Conservation (phyloP, 2,113 vertebrate species). For the Orcinus orca region DNA sequence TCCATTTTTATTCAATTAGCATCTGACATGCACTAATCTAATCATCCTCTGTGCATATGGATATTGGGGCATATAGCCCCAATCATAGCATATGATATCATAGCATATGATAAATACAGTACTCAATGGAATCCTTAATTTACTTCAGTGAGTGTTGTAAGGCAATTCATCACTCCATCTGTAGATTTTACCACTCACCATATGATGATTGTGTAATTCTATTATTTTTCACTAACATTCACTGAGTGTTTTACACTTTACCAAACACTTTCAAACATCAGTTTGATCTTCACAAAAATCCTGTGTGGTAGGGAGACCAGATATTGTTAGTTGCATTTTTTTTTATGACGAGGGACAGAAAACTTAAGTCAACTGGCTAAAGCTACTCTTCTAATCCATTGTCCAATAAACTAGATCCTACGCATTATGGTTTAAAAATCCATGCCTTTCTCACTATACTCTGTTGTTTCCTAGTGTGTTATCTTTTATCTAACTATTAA, state of each 20-base stretch:
- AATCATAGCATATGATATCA: too few relatives aligned
- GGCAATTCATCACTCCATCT: conserved; percentile 5
- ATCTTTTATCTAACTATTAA: background rate
- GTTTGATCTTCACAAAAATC: conserved; percentile 29
- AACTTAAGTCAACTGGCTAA: conserved; percentile 8
- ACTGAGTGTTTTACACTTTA: background rate
- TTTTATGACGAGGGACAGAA: background rate
- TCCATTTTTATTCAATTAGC: conserved; percentile 43
- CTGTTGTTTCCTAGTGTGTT: background rate
- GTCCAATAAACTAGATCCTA: background rate
- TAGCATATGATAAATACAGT: background rate
- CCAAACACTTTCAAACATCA: conserved; percentile 14
- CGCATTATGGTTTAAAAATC: background rate
- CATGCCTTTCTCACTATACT: background rate
- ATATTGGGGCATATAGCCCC: too few relatives aligned
- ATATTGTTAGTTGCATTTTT: background rate
- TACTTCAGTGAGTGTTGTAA: background rate
- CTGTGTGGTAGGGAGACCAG: background rate
- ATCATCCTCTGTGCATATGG: background rate
- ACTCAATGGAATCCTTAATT: background rate
- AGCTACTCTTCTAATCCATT: background rate
- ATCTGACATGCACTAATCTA: conserved; percentile 34
- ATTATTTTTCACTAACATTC: conserved; percentile 11
- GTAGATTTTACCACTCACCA: conserved; percentile 18
- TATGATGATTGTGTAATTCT: conserved; percentile 23